These are phyloP conservation scores for Chelmon rostratus DNA, from an alignment of 2,797 vertebrate genomes.

Conservation along the genomic window DNA sequence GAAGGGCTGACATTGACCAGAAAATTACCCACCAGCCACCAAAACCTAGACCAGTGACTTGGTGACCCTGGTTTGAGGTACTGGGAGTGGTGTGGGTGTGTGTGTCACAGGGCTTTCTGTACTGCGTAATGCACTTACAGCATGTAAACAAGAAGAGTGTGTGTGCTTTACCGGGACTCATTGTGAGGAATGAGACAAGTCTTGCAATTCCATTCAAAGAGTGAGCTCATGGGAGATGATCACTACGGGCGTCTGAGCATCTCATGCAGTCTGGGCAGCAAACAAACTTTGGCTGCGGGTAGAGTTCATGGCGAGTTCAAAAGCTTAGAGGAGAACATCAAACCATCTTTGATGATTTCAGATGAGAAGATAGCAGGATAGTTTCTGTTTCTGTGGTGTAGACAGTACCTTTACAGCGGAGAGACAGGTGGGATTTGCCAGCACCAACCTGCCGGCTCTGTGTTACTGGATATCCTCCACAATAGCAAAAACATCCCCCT, in stretches of 20 bases:
- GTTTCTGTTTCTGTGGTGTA: constrained; percentile 55
- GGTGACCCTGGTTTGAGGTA: constrained; percentile 45
- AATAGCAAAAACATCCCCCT: constrained; percentile 51
- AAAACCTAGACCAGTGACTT: constrained; percentile 41
- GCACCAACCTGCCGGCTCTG: constrained; percentile 45
- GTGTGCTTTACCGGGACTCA: constrained; percentile 24
- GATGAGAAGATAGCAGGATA: constrained; percentile 67
- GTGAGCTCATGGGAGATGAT: constrained; percentile 57
- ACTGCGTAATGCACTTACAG: constrained; percentile 4
- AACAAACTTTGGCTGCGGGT: constrained; percentile 62
- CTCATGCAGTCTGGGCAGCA: constrained; percentile 53
- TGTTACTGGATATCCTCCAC: constrained; percentile 52
- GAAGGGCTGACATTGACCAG: constrained; percentile 66
- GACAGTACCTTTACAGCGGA: constrained; percentile 47
- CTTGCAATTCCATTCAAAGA: constrained; percentile 53
- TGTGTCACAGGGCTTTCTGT: constrained; percentile 25
- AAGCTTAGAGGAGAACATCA: constrained; percentile 66
- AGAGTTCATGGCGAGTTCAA: constrained; percentile 73
- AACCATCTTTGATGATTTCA: constrained; percentile 74
- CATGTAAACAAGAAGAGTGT: constrained; percentile 22
- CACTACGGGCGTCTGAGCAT: constrained; percentile 42
- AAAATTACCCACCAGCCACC: constrained; percentile 65
- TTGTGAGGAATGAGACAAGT: constrained; percentile 55
- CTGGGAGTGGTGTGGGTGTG: constrained; percentile 26
- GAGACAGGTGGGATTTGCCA: constrained; percentile 62